Evolutionary conservation across 2,888 invertebrate genomes (phyloP).

Genomic region (Lasioglossum vierecki): DNA sequence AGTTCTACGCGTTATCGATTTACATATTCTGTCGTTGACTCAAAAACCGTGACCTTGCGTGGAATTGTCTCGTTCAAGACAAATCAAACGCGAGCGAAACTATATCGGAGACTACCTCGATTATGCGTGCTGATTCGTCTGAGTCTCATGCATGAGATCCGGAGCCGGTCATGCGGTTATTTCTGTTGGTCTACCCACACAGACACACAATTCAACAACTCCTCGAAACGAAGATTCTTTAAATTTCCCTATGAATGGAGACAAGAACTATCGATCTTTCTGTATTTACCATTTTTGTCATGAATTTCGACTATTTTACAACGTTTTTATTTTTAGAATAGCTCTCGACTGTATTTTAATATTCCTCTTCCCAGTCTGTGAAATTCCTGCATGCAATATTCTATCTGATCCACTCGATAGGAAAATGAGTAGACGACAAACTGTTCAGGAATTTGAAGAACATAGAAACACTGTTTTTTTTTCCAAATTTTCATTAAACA

Average conservation of each 20-base stretch:
- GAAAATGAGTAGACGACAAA: neutral
- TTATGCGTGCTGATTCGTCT: neutral
- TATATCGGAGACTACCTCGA: neutral
- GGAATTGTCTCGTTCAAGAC: slow-evolving; percentile 12
- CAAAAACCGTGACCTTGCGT: slow-evolving; percentile 25
- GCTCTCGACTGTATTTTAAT: neutral
- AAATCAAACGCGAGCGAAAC: slow-evolving; percentile 6
- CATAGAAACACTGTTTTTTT: neutral
- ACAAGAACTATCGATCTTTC: neutral
- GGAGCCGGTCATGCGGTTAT: slow-evolving; percentile 23
- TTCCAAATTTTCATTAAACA: no score
- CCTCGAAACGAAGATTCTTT: neutral
- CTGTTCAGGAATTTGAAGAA: neutral
- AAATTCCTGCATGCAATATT: neutral
- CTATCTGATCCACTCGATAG: neutral
- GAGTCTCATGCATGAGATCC: neutral
- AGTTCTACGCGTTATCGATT: neutral
- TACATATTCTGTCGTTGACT: slow-evolving; percentile 34
- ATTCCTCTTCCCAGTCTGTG: neutral
- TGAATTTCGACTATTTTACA: neutral
- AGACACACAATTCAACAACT: neutral
- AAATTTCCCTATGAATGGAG: neutral
- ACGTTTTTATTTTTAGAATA: neutral
- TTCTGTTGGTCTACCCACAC: slow-evolving; percentile 6
- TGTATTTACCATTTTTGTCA: neutral